Conservation (phyloP, 2,888 invertebrate species). For the Papilio gigon region DNA sequence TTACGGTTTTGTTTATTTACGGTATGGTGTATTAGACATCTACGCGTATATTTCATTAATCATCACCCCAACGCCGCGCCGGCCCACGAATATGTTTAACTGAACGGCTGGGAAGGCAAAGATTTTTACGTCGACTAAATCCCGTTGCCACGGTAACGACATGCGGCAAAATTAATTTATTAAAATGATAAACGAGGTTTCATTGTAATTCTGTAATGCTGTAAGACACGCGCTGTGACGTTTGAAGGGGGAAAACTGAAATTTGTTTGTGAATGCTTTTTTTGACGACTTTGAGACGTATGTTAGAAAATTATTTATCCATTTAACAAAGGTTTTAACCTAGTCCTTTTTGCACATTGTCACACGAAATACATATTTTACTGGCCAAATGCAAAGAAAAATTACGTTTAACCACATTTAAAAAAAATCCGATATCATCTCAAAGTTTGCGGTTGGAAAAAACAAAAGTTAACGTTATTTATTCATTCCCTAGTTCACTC, state of each 20-base stretch:
- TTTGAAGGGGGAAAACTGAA: constrained; percentile 3
- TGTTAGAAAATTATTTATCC: background rate
- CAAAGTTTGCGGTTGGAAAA: too few relatives aligned
- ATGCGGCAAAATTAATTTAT: constrained; percentile 51
- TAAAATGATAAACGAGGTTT: constrained; percentile 29
- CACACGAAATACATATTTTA: background rate
- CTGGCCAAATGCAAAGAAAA: background rate
- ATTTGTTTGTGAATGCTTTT: background rate
- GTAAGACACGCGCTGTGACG: background rate
- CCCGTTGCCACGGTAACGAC: constrained; percentile 61
- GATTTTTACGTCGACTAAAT: constrained; percentile 63
- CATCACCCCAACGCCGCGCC: constrained; percentile 71
- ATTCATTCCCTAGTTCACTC: background rate
- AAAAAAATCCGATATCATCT: too few relatives aligned
- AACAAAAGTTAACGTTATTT: too few relatives aligned
- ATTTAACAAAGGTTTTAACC: background rate
- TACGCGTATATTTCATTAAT: constrained; percentile 72
- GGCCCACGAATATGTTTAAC: constrained; percentile 74
- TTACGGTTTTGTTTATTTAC: constrained; percentile 67
- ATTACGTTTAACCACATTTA: too few relatives aligned
- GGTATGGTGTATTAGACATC: constrained; percentile 58
- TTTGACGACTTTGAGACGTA: background rate
- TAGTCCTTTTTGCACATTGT: background rate
- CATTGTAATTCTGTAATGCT: constrained; percentile 32
- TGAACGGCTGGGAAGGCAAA: constrained; percentile 66